These are phyloP conservation scores for Zelleria hepariella DNA, from an alignment of 2,888 invertebrate species.

Conservation along the genomic window DNA sequence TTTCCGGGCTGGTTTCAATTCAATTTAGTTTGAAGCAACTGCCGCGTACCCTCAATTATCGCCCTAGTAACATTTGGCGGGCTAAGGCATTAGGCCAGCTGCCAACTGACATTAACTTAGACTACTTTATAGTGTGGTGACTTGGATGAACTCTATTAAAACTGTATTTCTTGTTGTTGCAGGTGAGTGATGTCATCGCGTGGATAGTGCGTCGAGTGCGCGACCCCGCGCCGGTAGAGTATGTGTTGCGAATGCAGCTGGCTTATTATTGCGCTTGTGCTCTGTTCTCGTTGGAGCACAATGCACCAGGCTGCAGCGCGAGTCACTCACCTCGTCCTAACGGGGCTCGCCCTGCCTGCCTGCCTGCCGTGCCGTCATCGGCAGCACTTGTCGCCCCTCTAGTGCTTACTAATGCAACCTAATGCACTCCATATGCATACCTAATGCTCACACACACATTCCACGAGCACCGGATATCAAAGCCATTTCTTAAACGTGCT, in stretches of 20 bases:
- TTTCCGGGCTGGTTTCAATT: background rate
- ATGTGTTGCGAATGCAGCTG: constrained; percentile 21
- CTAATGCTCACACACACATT: constrained; percentile 33
- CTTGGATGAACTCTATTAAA: background rate
- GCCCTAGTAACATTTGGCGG: background rate
- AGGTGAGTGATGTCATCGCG: constrained; percentile 39
- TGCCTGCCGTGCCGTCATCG: constrained; percentile 51
- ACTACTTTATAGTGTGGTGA: background rate
- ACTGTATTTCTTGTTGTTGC: constrained; percentile 34
- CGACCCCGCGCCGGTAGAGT: constrained; percentile 43
- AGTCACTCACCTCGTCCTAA: constrained; percentile 69
- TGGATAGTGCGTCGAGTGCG: background rate
- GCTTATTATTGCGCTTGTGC: constrained; percentile 53
- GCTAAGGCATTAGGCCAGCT: background rate
- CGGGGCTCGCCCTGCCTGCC: constrained; percentile 66
- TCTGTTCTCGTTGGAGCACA: constrained; percentile 70
- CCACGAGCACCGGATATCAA: background rate
- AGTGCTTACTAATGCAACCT: constrained; percentile 50
- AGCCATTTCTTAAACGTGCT: background rate
- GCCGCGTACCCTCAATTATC: background rate
- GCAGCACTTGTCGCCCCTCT: constrained; percentile 46
- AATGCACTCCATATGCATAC: constrained; percentile 39
- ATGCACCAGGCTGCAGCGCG: constrained; percentile 65
- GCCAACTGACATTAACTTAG: background rate
- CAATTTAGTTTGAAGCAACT: background rate